phyloP scores from a whole-genome alignment of 2,797 vertebrate species.

The Galagoides demidoff region DNA sequence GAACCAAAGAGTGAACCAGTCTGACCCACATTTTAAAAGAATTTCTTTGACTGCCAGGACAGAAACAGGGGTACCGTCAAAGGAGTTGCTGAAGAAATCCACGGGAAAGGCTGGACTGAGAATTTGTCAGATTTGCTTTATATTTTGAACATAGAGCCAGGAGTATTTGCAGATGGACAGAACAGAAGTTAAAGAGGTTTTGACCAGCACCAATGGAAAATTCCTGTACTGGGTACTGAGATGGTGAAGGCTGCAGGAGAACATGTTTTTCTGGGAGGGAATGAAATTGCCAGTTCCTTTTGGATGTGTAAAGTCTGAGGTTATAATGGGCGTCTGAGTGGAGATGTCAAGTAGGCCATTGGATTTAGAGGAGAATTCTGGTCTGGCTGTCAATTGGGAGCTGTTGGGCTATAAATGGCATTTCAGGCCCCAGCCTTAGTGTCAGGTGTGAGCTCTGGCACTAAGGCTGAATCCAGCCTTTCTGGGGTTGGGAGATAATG shows the following conservation, averaged over 20 bases:
- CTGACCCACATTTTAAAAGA: not conserved
- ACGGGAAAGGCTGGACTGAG: not conserved
- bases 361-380: not conserved
- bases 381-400: not conserved
- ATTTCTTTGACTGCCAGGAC: not conserved
- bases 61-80: not conserved
- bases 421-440: not conserved
- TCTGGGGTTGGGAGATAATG: not conserved
- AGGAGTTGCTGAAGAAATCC: not conserved
- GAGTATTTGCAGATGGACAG: not conserved
- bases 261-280: not conserved
- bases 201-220: not conserved
- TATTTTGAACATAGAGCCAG: not conserved
- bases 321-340: not conserved
- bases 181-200: not conserved
- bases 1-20: not conserved
- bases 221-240: not conserved
- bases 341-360: not conserved
- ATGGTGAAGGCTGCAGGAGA: not conserved
- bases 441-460: not conserved
- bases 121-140: not conserved
- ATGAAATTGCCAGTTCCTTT: slow-evolving; percentile 34
- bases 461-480: not conserved
- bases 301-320: not conserved
- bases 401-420: not conserved